Evolutionary conservation across 2,113 vertebrate genomes (phyloP).

Genomic region (Budorcas taxicolor): DNA sequence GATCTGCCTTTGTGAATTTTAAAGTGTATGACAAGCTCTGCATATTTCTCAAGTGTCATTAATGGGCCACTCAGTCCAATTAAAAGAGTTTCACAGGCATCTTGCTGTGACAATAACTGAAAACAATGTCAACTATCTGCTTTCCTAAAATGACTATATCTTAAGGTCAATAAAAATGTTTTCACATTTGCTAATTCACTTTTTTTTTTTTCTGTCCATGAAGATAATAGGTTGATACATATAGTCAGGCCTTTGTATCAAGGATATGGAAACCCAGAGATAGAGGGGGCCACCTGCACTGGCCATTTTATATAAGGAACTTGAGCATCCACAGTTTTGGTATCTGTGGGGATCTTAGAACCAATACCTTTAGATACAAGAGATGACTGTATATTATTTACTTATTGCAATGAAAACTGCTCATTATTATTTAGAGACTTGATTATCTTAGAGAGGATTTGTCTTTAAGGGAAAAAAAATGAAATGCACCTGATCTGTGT

Average conservation of each 20-base stretch:
- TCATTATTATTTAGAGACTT: not conserved
- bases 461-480: not conserved
- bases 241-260: not conserved
- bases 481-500: not conserved
- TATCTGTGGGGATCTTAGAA: not conserved
- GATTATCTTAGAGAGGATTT: not conserved
- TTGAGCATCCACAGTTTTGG: not conserved
- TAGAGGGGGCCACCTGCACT: not conserved
- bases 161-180: conserved; percentile 37
- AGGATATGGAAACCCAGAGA: not conserved
- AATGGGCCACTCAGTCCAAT: not conserved
- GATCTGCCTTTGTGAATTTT: conserved; percentile 18
- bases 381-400: not conserved
- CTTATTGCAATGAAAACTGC: not conserved
- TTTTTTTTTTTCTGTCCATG: not conserved
- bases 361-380: not conserved
- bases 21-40: not conserved
- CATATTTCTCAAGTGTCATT: not conserved
- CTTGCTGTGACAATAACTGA: conserved; percentile 53
- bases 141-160: conserved; percentile 18
- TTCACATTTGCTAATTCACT: conserved; percentile 6
- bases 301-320: not conserved
- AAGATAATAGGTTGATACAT: not conserved
- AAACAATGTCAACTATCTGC: conserved; percentile 1
- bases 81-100: not conserved